phyloP scores from a whole-genome alignment of 2,113 vertebrate genomes.

The Alaudala cheleensis region DNA sequence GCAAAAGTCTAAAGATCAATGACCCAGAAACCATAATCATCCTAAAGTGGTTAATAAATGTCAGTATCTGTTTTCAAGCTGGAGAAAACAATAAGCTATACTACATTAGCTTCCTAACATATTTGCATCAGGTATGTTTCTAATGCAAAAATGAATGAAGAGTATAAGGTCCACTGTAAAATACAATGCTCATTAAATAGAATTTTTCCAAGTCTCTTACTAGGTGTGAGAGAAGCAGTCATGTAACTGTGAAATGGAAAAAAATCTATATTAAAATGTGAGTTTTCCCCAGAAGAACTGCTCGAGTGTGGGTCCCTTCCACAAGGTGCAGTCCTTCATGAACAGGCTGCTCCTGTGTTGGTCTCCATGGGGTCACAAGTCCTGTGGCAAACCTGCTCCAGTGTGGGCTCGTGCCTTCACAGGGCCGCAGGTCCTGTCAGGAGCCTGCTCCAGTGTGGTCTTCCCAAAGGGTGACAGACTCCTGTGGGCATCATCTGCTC shows the following conservation, averaged over 20 bases:
- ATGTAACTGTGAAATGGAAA: not conserved
- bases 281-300: not conserved
- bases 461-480: not conserved
- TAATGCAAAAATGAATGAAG: not conserved
- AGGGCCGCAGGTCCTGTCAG: not conserved
- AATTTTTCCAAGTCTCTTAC: not conserved
- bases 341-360: not conserved
- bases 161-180: not conserved
- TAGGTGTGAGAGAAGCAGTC: not conserved
- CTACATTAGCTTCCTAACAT: not conserved
- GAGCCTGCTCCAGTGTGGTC: not conserved
- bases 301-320: not conserved
- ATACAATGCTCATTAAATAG: not conserved
- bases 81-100: not conserved
- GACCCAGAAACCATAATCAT: not conserved
- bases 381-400: not conserved
- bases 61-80: not conserved
- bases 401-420: not conserved
- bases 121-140: not conserved
- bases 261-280: not conserved
- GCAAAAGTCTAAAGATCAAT: not conserved
- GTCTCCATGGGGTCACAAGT: not conserved
- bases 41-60: not conserved
- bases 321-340: not conserved
- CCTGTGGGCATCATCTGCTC: not conserved